Conservation (phyloP, 2,888 invertebrate species). For the Limnephilus marmoratus region DNA sequence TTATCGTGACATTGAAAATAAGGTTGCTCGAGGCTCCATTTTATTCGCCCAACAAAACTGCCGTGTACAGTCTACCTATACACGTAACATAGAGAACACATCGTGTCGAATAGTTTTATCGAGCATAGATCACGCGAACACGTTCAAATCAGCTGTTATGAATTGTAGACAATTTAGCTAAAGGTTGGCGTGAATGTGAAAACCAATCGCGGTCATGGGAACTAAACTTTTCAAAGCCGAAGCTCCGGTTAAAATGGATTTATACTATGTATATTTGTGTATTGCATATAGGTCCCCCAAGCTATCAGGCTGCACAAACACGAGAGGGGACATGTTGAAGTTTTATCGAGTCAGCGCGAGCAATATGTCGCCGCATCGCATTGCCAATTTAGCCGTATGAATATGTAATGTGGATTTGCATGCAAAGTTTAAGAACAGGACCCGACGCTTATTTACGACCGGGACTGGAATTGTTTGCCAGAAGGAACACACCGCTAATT, state of each 20-base stretch:
- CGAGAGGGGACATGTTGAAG: not conserved
- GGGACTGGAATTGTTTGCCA: not conserved
- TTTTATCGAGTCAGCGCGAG: not conserved
- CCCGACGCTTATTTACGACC: not conserved
- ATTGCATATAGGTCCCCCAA: not conserved
- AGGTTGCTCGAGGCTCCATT: not conserved
- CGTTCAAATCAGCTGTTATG: not conserved
- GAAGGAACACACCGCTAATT: not conserved
- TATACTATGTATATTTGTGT: not conserved
- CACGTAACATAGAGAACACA: not conserved
- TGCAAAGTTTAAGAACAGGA: conserved; percentile 25
- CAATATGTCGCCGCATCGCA: conserved; percentile 38
- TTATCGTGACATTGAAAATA: conserved; percentile 9
- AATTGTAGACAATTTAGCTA: not conserved
- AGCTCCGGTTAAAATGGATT: not conserved
- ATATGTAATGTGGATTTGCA: conserved; percentile 50
- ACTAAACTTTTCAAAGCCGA: not conserved
- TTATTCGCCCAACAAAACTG: not conserved
- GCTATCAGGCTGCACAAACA: not conserved
- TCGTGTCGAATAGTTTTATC: not conserved
- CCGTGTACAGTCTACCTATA: not conserved
- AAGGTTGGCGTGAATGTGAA: conserved; percentile 2
- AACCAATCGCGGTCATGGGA: not conserved
- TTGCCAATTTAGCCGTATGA: conserved; percentile 37
- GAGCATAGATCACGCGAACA: conserved; percentile 5